phyloP scores from a whole-genome alignment of 2,113 vertebrate species.

The Cyanoliseus patagonus region DNA sequence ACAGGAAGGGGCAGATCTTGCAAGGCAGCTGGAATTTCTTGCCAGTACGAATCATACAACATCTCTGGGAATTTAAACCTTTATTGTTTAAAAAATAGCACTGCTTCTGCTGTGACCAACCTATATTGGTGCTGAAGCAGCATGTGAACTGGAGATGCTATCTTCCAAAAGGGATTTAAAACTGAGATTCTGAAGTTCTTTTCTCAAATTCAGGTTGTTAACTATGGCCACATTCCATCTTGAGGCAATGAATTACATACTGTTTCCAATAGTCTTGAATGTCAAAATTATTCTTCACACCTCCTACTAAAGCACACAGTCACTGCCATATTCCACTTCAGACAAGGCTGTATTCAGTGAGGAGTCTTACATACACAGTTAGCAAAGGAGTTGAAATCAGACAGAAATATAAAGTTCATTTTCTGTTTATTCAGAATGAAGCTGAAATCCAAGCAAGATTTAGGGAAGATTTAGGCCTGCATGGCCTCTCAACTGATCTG shows the following conservation, averaged over 20 bases:
- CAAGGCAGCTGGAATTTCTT: neutral
- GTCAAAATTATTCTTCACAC: slow-evolving; percentile 68
- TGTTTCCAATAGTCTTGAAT: slow-evolving; percentile 64
- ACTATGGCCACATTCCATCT: slow-evolving; percentile 52
- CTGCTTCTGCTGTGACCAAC: neutral
- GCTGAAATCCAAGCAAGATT: neutral
- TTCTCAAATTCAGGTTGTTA: slow-evolving; percentile 39
- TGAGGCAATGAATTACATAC: slow-evolving; percentile 60
- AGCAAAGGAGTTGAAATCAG: slow-evolving; percentile 26
- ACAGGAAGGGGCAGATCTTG: slow-evolving; percentile 6
- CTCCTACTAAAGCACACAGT: slow-evolving; percentile 61
- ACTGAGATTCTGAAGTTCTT: slow-evolving; percentile 12
- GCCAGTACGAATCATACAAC: slow-evolving; percentile 8
- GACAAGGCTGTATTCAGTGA: slow-evolving; percentile 59
- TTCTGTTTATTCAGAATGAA: slow-evolving; percentile 22
- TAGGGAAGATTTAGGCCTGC: neutral
- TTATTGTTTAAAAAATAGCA: neutral
- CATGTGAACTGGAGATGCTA: neutral
- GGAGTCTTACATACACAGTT: neutral
- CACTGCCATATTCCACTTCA: slow-evolving; percentile 51
- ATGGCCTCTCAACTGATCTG: neutral
- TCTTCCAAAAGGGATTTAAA: slow-evolving; percentile 31
- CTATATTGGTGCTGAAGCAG: neutral
- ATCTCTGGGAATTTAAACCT: slow-evolving; percentile 25
- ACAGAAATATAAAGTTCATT: neutral